A percentile compares a stretch with the other conserved stretches of the same genome.
phyloP scores from a whole-genome alignment of 1,140 invertebrate species.

The Carposina sasakii region DNA sequence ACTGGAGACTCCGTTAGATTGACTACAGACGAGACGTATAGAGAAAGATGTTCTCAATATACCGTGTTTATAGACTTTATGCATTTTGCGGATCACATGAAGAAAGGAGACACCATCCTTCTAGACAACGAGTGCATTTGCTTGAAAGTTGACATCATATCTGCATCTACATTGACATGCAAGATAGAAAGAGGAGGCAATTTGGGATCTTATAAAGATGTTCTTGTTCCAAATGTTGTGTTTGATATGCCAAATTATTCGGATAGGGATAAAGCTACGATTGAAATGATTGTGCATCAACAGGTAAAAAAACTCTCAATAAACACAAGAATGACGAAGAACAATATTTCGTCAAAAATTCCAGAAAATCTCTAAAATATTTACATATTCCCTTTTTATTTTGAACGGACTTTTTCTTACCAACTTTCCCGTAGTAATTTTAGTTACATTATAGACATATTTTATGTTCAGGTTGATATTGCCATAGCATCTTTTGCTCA shows the following conservation, averaged over 20 bases:
- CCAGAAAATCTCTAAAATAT: too few relatives aligned
- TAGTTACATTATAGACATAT: too few relatives aligned
- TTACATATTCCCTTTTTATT: too few relatives aligned
- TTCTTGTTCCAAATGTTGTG: constrained; percentile 84
- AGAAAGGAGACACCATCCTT: constrained; percentile 77
- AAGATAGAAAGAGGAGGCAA: constrained; percentile 68
- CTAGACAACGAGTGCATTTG: constrained; percentile 88
- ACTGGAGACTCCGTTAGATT: constrained; percentile 79
- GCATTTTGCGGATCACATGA: constrained; percentile 84
- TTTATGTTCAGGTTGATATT: constrained; percentile 76
- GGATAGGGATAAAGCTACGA: constrained; percentile 83
- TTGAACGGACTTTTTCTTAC: too few relatives aligned
- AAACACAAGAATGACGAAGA: neutral
- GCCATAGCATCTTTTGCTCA: constrained; percentile 87
- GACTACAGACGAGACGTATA: constrained; percentile 81
- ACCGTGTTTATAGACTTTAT: constrained; percentile 86
- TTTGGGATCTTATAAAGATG: constrained; percentile 67
- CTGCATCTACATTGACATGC: constrained; percentile 68
- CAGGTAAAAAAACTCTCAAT: constrained; percentile 62
- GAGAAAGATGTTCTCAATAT: constrained; percentile 79
- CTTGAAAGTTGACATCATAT: constrained; percentile 80
- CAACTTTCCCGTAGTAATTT: too few relatives aligned
- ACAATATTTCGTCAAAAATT: neutral
- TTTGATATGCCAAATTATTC: constrained; percentile 87
- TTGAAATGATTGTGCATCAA: constrained; percentile 83